Base-by-base conservation (phyloP, 35 echinoderm and acorn worm species). In the Apostichopus japonicus region DNA sequence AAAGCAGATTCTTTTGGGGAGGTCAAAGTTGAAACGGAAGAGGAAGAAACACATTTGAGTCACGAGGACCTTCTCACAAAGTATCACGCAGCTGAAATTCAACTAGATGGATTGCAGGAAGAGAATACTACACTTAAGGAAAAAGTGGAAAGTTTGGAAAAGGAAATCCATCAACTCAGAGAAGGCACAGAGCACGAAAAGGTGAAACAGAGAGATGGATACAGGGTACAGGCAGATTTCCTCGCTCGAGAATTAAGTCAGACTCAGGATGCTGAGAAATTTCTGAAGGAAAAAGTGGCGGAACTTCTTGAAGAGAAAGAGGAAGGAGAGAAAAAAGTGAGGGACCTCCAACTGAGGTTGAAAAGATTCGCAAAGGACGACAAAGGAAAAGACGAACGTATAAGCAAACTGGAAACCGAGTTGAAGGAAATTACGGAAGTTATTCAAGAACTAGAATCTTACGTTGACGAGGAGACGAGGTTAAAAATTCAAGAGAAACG, bases 291-390 rank as follows among this genome's bases (percentile, higher is more conserved):
- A 86, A 96, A 96, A 93, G 84, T 99, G 1, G 93, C 97, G 16
- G 97, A 96, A 80, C 72, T 90, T n/a, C 80, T 96, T 52, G 93
- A 96, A 53, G 93, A 94, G 88, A 96, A 95, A 84, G 95, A 99
- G 63, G 93, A 96, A 78, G 92, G 93, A 56, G 97, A 99, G 55
- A 90, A 92, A 53, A 96, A 94, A 79, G 89, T 93, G 33, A 99
- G 93, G 81, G 97, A 99, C 55, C 73, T 99, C 61, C 97, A 99
- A 76, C 81, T 99, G 61, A 84, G 97, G 27, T 81, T 99, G 54
- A 99, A 99, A 83, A 86, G 97, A 7, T 99, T 99, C 63, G 93
- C 88, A 51, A 99, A 99, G 71, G 97, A 99, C 79, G 97, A 99
- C 65, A 93, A 96, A 90, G 93, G 95, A 2, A 99, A 99, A 59